Conservation (phyloP, 2,113 vertebrate species). For the Pelobates fuscus region DNA sequence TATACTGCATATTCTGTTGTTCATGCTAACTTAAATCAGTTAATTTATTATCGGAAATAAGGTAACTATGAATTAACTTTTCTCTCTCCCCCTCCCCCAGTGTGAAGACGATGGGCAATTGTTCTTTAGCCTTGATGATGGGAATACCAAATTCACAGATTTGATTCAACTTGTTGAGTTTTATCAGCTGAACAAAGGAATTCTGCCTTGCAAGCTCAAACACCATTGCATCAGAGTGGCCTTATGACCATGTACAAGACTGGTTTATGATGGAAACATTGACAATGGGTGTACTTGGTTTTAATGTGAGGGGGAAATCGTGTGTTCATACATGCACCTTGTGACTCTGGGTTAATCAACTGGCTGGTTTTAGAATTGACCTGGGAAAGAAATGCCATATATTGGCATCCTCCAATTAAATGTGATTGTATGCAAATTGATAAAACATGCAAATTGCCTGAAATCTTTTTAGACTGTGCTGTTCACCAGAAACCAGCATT, state of each 20-base stretch:
- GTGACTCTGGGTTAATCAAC: constrained; percentile 59
- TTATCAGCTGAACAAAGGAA: constrained; percentile 97
- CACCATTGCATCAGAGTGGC: constrained; percentile 96
- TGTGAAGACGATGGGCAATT: constrained; percentile 93
- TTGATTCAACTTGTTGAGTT: constrained; percentile 98
- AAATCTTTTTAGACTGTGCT: background rate
- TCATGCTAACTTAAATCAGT: no score
- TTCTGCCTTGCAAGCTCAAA: constrained; percentile 96
- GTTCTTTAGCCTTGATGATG: constrained; percentile 96
- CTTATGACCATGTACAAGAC: constrained; percentile 84
- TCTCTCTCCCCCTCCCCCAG: constrained; percentile 64
- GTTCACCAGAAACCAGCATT: constrained; percentile 61
- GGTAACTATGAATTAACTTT: no score
- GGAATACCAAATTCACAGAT: constrained; percentile 97
- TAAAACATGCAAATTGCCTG: constrained; percentile 17
- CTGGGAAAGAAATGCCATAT: constrained; percentile 62
- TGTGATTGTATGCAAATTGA: constrained; percentile 55
- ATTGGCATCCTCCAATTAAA: constrained; percentile 56
- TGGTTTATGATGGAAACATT: constrained; percentile 56
- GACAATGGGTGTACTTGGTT: constrained; percentile 59
- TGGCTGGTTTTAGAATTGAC: constrained; percentile 58
- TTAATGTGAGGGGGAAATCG: constrained; percentile 58
- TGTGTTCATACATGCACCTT: constrained; percentile 54
- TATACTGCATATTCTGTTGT: no score
- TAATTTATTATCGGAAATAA: no score